Base-by-base conservation (phyloP, 2,113 vertebrate genomes). In the Fulica atra region DNA sequence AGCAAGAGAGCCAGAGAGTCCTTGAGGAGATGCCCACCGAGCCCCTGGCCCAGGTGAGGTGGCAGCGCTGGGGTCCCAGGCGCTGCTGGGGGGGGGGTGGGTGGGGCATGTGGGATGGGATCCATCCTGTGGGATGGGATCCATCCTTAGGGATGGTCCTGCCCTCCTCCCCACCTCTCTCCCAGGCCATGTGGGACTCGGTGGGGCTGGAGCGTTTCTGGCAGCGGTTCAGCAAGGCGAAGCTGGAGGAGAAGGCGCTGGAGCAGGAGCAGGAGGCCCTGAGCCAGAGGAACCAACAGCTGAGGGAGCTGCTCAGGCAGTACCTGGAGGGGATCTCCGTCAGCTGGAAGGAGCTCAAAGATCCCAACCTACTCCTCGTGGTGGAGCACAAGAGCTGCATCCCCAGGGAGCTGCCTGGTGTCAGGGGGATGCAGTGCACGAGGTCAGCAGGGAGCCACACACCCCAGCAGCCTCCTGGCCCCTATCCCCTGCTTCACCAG, bases 151-250 rank as follows among this genome's bases (percentile, higher is more conserved):
- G 26, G 11, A 17, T 15, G n/a, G n/a, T n/a, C n/a, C 24, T 2
- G 1, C 1, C 25, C 11, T 9, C 23, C 24, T 53, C 2, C 0
- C 24, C 46, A 36, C 24, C 50, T 88, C 71, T 44, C 7, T 0
- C n/a, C 36, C 90, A 99, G 98, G 81, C 95, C 38, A 16, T 98
- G 95, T 26, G 36, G 63, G 97, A 98, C 59, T 98, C 98, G 4
- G 21, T 7, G n/a, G 97, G 95, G 50, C 92, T 99, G 96, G 98
- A 98, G 71, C 88, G 88, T 33, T 98, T 99, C 97, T 99, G 99
- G 99, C 98, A 98, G 82, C 93, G 98, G 11, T 98, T 98, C 96
- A 99, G 98, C 95, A 99, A 99, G 89, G 99, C 89, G 7, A 98
- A 97, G 70, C 96, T 99, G 94, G 98, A 99, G 68, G 96, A 97